Evolutionary conservation across 2,797 vertebrate species (phyloP).

Genomic region (Rhinatrema bivittatum): DNA sequence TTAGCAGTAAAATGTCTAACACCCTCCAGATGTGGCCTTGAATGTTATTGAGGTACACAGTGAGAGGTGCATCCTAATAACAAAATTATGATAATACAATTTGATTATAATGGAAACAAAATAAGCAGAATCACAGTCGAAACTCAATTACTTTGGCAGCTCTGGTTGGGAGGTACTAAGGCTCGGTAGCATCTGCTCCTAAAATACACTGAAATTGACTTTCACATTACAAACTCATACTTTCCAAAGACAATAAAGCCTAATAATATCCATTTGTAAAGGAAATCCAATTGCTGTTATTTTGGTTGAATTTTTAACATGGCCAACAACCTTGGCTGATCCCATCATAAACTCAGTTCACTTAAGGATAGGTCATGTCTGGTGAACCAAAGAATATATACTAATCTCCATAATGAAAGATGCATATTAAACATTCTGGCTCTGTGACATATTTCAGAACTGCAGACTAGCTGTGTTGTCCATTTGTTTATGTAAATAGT

Average conservation of each 20-base stretch:
- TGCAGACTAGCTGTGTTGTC: too few relatives aligned
- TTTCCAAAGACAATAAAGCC: slow-evolving; percentile 18
- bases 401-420: slow-evolving; percentile 6
- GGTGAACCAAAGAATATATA: slow-evolving; percentile 12
- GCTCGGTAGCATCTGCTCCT: slow-evolving; percentile 25
- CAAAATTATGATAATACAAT: slow-evolving; percentile 70
- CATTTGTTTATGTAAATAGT: too few relatives aligned
- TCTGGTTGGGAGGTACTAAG: slow-evolving; percentile 31
- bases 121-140: slow-evolving; percentile 39
- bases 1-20: slow-evolving; percentile 11
- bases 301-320: slow-evolving; percentile 7
- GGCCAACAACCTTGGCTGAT: neutral
- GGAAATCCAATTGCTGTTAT: slow-evolving; percentile 1
- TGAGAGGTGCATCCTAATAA: slow-evolving; percentile 55
- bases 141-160: slow-evolving; percentile 36
- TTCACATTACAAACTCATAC: slow-evolving; percentile 6
- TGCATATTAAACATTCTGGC: neutral
- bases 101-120: slow-evolving; percentile 60
- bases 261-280: slow-evolving; percentile 4
- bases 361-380: neutral
- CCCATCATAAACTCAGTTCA: neutral
- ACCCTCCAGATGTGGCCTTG: slow-evolving; percentile 25
- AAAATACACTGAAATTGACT: slow-evolving; percentile 38
- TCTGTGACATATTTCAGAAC: too few relatives aligned
- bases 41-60: slow-evolving; percentile 30